Evolutionary conservation across 2,888 invertebrate genomes (phyloP), one percentile per base, ranked within the genome.

Genomic region (Lycocerus yunnanus): DNA sequence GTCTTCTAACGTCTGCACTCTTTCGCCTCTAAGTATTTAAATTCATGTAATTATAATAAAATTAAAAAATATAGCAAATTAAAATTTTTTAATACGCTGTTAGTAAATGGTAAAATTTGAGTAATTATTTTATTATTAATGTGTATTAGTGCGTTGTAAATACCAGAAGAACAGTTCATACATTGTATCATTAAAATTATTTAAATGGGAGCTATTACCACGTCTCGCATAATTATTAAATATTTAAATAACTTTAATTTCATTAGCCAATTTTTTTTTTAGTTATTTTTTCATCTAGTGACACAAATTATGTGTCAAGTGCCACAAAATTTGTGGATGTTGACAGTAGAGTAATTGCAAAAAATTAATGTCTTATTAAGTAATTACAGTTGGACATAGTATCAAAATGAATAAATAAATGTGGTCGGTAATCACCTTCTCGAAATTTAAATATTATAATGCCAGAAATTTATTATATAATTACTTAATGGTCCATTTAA

Each of bases 1-100:
- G 96, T 83, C 97, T 91, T 84, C 97, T 92, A 80, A 95, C 92
- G 89, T 97, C 97, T 82, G 95, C 91, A 82, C 97, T 97, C 84
- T 97, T 95, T 86, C 97, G 92, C 86, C 97, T 92, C 86, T 93
- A 90, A 61, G 5, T 63, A 21, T 68, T 60, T 18, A 24, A 65
- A 15, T 10, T 60, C 11, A n/a, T 16, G 66, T 60, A 73, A 66
- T 66, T n/a, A 9, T 58, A 24, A n/a, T 1, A 6, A n/a, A 43
- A 43, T 43, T 43, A n/a, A 43, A n/a, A n/a, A 43, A 43, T 43
- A 43, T n/a, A 43, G 43, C n/a, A 43, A n/a, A 43, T 43, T n/a
- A n/a, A 43, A n/a, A n/a, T 43, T 43, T 43, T 43, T 43, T 43
- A 21, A 43, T 43, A 6, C 43, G 2, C 6, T n/a, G 43, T 43